Conservation (phyloP, 1,140 invertebrate species). For the Geopemphigus sp. region DNA sequence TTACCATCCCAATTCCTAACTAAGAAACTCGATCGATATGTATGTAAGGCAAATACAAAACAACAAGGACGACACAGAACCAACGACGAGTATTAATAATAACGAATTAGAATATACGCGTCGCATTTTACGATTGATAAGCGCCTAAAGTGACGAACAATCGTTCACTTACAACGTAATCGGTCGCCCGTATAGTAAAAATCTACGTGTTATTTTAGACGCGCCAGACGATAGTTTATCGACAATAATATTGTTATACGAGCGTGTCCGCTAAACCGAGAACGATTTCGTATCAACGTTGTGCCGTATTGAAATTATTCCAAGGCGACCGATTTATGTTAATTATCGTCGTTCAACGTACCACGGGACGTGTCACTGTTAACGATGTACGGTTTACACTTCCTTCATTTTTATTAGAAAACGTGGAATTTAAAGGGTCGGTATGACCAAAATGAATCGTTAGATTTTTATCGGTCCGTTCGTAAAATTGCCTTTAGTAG, state of each 20-base stretch:
- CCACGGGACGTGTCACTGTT: not conserved
- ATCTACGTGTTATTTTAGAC: too few species aligned
- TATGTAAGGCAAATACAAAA: too few species aligned
- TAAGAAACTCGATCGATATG: too few species aligned
- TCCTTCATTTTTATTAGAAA: not conserved
- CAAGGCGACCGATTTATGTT: slow-evolving; percentile 16
- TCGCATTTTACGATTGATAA: too few species aligned
- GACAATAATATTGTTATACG: not conserved
- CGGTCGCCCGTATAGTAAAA: too few species aligned
- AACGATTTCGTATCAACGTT: slow-evolving; percentile 25
- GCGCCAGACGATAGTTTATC: not conserved
- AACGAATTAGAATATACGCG: too few species aligned
- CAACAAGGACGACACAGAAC: too few species aligned
- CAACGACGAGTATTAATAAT: too few species aligned
- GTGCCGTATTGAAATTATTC: not conserved
- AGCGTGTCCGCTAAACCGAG: slow-evolving; percentile 1
- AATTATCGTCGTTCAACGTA: slow-evolving; percentile 16
- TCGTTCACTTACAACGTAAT: too few species aligned
- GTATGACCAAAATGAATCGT: not conserved
- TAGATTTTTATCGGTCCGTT: not conserved
- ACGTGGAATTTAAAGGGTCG: not conserved
- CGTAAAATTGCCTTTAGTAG: not conserved
- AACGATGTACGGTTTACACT: not conserved
- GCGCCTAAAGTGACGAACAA: too few species aligned
- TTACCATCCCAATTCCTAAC: too few species aligned